Base-by-base conservation (phyloP, 2,888 invertebrate genomes). In the Tipula confusa region DNA sequence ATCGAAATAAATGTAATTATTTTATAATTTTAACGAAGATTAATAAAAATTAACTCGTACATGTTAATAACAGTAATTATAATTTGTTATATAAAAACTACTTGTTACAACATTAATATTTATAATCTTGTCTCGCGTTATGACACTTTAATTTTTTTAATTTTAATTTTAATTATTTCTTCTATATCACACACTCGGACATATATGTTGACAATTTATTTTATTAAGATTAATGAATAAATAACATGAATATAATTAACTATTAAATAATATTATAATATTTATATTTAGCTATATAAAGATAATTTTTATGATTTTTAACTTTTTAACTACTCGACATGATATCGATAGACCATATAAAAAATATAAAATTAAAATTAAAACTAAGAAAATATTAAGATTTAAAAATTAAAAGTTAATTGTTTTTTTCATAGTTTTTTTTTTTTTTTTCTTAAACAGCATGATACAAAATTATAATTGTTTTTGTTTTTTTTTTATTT, bases 131-230 rank as follows among this genome's bases (percentile, higher is more conserved):
- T 64, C 64, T 64, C 24, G 24, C 24, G 64, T 64, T 64, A 24
- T 64, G 64, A 64, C 64, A 64, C 64, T 9, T 64, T 64, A 43
- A 43, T 43, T 43, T 43, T 43, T 43, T 43, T 43, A 24, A 64
- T 64, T 64, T 11, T 64, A 64, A 64, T 64, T 64, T 64, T 64
- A 64, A 64, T 64, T 64, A 64, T 64, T 64, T 64, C 64, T 64
- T 64, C 24, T n/a, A n/a, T n/a, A n/a, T n/a, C n/a, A n/a, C n/a
- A n/a, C n/a, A n/a, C n/a, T n/a, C n/a, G n/a, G n/a, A n/a, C n/a
- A n/a, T n/a, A n/a, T n/a, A 64, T 80, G 80, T 80, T 80, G 80
- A 80, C 80, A 80, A 80, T 80, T n/a, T n/a, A n/a, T n/a, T 80
- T 29, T 80, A 80, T 80, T 80, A 80, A 80, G 80, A 80, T 80